Percentiles rank a stretch among this genome's conserved stretches.
phyloP scores from a whole-genome alignment of 2,113 vertebrate species.

The Pao palembangensis region DNA sequence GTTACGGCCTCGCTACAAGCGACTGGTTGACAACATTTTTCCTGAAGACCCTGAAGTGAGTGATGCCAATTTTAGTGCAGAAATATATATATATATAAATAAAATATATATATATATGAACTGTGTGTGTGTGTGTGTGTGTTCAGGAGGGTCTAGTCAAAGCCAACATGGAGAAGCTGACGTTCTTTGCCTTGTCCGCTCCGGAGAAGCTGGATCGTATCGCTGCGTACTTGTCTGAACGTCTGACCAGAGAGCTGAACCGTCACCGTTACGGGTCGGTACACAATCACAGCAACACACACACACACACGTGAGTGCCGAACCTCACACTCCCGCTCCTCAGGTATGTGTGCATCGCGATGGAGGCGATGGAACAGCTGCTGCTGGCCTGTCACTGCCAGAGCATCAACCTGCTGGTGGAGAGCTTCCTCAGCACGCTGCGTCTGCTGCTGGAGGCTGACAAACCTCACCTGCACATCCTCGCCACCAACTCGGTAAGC shows the following conservation, averaged over 20 bases:
- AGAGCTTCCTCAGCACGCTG: constrained; percentile 93
- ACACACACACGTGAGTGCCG: background rate
- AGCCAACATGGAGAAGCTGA: constrained; percentile 95
- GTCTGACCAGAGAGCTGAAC: constrained; percentile 87
- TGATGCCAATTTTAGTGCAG: background rate
- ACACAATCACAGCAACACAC: constrained; percentile 1
- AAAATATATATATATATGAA: background rate
- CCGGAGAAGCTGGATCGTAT: constrained; percentile 95
- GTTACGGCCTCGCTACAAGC: constrained; percentile 90
- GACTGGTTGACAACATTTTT: constrained; percentile 95
- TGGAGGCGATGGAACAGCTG: constrained; percentile 94
- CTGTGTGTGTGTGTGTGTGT: constrained; percentile 6
- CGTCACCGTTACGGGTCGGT: constrained; percentile 87
- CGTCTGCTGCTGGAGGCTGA: constrained; percentile 90
- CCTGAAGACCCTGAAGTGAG: constrained; percentile 92
- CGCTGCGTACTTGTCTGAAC: constrained; percentile 87
- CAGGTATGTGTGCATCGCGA: constrained; percentile 86
- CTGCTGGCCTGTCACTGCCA: constrained; percentile 94
- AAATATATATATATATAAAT: too few relatives aligned
- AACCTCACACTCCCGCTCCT: background rate
- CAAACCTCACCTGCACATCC: constrained; percentile 81
- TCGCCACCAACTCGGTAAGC: constrained; percentile 80
- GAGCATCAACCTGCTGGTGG: constrained; percentile 96
- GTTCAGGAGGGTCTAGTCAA: constrained; percentile 89
- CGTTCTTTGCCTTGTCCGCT: constrained; percentile 90